phyloP scores from a whole-genome alignment of 1,140 invertebrate species.

The Atta colombica region DNA sequence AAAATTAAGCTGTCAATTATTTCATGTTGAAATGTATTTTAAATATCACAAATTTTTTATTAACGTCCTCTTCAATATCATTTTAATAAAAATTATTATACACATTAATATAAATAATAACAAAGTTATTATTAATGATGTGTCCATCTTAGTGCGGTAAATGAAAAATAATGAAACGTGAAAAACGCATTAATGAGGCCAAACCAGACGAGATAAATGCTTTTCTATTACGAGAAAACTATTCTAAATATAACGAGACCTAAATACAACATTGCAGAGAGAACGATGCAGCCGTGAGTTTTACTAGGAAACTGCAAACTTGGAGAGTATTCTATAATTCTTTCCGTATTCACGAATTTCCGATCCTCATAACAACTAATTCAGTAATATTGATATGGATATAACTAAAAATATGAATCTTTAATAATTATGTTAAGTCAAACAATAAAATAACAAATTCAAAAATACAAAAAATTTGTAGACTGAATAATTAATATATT shows the following conservation, averaged over 20 bases:
- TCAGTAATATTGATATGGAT: not conserved
- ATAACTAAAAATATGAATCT: not conserved
- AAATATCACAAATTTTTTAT: not conserved
- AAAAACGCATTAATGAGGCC: conserved; percentile 42
- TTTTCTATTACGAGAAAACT: conserved; percentile 52
- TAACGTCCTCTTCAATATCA: not conserved
- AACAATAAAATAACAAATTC: not conserved
- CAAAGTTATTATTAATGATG: conserved; percentile 1
- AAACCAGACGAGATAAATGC: conserved; percentile 45
- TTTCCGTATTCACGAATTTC: not conserved
- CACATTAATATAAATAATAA: not conserved
- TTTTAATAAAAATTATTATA: not conserved
- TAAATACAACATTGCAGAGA: conserved; percentile 62
- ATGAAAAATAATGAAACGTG: conserved; percentile 52
- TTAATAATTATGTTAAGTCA: not conserved
- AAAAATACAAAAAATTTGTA: not conserved
- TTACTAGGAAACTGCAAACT: conserved; percentile 7
- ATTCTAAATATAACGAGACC: conserved; percentile 71
- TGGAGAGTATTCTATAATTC: not conserved
- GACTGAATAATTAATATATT: not conserved
- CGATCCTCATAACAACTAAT: not conserved
- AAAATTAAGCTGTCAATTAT: not conserved
- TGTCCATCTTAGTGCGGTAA: conserved; percentile 21
- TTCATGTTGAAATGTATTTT: not conserved
- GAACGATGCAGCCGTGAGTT: conserved; percentile 34